Evolutionary conservation across 2,797 vertebrate species (phyloP).

Genomic region (Peromyscus melanophrys): DNA sequence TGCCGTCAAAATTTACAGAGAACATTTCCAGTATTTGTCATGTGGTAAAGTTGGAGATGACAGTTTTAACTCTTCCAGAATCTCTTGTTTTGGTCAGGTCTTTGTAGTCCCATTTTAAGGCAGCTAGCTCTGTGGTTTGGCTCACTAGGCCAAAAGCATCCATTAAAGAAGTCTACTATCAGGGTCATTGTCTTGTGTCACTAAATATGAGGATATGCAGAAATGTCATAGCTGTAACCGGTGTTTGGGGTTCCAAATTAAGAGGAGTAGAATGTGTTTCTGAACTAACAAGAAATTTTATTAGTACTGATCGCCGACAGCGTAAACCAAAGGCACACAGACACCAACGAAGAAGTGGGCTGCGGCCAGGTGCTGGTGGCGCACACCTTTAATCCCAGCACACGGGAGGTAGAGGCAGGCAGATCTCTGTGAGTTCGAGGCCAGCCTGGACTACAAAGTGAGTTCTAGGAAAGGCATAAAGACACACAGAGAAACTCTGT

Average conservation of each 20-base stretch:
- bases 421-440: too few relatives aligned
- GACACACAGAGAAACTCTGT: too few relatives aligned
- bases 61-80: constrained; percentile 32
- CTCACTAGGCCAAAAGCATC: not conserved
- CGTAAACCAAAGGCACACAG: not conserved
- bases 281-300: constrained; percentile 35
- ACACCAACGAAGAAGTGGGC: too few relatives aligned
- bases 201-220: not conserved
- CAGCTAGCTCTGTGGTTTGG: not conserved
- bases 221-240: not conserved
- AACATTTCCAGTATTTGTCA: not conserved
- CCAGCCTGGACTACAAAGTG: too few relatives aligned
- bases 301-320: not conserved
- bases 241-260: constrained; percentile 15
- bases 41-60: not conserved
- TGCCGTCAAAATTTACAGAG: not conserved
- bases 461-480: too few relatives aligned
- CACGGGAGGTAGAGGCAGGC: too few relatives aligned
- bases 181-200: not conserved
- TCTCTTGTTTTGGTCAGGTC: not conserved
- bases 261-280: not conserved
- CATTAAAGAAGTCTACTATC: not conserved
- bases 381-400: too few relatives aligned
- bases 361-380: too few relatives aligned
- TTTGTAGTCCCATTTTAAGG: not conserved